Conservation (phyloP, 2,888 invertebrate genomes). For the Drosophila atripex region DNA sequence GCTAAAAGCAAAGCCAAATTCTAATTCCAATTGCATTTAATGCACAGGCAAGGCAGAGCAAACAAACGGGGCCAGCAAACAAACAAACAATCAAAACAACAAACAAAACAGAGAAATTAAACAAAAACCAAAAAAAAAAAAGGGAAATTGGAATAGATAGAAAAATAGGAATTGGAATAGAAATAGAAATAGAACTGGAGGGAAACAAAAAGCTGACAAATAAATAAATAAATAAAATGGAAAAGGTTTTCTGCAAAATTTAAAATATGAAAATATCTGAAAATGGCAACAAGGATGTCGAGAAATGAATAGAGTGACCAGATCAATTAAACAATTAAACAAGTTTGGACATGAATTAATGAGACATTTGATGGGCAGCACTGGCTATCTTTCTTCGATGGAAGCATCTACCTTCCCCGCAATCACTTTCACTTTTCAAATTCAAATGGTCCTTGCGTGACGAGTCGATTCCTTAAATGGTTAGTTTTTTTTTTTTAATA, state of each 20-base stretch:
- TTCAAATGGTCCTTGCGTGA: background rate
- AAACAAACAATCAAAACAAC: slow-evolving; percentile 6
- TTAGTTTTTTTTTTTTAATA: slow-evolving; percentile 13
- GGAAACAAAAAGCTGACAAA: background rate
- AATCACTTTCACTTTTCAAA: slow-evolving; percentile 6
- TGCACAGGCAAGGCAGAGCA: slow-evolving; percentile 24
- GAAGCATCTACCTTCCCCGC: slow-evolving; percentile 38
- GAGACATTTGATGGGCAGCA: slow-evolving; percentile 11
- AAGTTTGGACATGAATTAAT: background rate
- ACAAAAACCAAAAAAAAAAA: no score
- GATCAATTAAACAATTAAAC: no score
- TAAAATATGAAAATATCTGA: slow-evolving; percentile 35
- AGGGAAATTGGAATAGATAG: background rate
- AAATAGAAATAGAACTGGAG: background rate
- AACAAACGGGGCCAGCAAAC: slow-evolving; percentile 8
- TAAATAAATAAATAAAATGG: slow-evolving; percentile 8
- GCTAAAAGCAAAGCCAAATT: slow-evolving; percentile 26
- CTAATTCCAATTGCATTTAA: slow-evolving; percentile 46
- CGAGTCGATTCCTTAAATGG: slow-evolving; percentile 10
- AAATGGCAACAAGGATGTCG: slow-evolving; percentile 28
- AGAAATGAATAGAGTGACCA: no score
- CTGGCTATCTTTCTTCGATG: background rate
- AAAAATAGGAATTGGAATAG: background rate
- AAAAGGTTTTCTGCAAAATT: no score
- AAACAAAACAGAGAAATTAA: no score